Evolutionary conservation across 1,140 invertebrate genomes (phyloP).

Genomic region (Tetragonula clypearis): DNA sequence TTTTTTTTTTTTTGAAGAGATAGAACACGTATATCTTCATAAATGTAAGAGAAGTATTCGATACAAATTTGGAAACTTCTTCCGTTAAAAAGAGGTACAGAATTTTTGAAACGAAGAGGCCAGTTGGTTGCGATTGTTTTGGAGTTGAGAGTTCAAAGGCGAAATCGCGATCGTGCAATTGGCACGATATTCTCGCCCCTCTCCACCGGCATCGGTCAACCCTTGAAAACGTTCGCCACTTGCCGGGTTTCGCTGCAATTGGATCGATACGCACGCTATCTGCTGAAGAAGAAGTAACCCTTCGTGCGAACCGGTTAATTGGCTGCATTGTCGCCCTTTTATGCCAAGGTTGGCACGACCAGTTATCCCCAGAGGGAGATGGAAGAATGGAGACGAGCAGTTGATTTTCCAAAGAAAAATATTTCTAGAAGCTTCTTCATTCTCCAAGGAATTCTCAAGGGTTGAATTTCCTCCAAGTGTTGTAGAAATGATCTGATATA

Average conservation of each 20-base stretch:
- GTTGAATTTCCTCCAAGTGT: too few species aligned
- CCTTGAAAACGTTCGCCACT: constrained; percentile 37
- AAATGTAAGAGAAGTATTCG: too few species aligned
- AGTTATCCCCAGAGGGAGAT: neutral
- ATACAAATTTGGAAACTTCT: too few species aligned
- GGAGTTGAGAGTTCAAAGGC: neutral
- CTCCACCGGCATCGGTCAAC: constrained; percentile 9
- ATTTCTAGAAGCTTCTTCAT: neutral
- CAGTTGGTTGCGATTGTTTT: neutral
- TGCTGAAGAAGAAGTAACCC: neutral
- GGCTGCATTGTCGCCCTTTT: constrained; percentile 19
- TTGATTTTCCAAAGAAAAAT: neutral
- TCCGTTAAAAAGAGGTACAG: neutral
- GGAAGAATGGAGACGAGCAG: neutral
- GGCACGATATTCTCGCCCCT: constrained; percentile 2
- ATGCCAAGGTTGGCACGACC: constrained; percentile 17
- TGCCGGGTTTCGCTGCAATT: constrained; percentile 31
- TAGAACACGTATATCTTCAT: too few species aligned
- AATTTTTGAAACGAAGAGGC: neutral
- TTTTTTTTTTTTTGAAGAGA: neutral
- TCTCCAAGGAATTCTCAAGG: too few species aligned
- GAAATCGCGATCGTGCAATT: constrained; percentile 28
- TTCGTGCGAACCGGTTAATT: constrained; percentile 38
- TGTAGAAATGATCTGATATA: too few species aligned
- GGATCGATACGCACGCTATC: constrained; percentile 26